Evolutionary conservation across 2,888 invertebrate species (phyloP).

Genomic region (Rhyacophila evoluta): DNA sequence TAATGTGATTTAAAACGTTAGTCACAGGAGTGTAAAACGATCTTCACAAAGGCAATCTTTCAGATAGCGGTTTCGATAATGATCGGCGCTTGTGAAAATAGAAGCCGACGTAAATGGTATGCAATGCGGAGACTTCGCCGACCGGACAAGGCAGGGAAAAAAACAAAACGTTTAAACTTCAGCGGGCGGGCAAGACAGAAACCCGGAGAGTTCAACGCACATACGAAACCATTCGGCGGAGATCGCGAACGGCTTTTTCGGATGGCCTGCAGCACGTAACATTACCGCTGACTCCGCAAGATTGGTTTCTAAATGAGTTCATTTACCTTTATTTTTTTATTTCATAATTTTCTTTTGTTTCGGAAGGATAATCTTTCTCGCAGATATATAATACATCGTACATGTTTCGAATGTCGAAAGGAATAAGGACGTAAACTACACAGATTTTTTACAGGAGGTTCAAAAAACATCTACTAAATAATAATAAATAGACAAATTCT

Average conservation of each 20-base stretch:
- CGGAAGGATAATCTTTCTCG: neutral
- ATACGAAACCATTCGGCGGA: conserved; percentile 39
- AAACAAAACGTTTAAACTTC: conserved; percentile 23
- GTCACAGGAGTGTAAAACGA: neutral
- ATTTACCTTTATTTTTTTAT: neutral
- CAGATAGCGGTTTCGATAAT: neutral
- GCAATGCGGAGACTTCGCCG: neutral
- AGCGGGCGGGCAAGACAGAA: conserved; percentile 37
- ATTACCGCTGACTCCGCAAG: neutral
- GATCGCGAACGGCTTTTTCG: conserved; percentile 1
- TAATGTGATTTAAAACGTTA: neutral
- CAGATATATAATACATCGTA: no score
- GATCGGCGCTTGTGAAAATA: neutral
- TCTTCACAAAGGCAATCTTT: neutral
- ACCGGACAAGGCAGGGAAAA: neutral
- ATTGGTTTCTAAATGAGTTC: neutral
- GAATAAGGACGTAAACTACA: no score
- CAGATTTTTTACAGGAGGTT: no score
- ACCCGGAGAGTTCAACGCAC: conserved; percentile 43
- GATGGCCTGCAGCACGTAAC: conserved; percentile 20
- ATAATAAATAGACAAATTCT: no score
- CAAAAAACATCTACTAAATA: no score
- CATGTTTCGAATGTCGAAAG: no score
- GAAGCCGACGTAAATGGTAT: neutral
- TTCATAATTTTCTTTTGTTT: no score